Base-by-base conservation (phyloP, 1,140 invertebrate species). In the Akabosia matsudoensis region DNA sequence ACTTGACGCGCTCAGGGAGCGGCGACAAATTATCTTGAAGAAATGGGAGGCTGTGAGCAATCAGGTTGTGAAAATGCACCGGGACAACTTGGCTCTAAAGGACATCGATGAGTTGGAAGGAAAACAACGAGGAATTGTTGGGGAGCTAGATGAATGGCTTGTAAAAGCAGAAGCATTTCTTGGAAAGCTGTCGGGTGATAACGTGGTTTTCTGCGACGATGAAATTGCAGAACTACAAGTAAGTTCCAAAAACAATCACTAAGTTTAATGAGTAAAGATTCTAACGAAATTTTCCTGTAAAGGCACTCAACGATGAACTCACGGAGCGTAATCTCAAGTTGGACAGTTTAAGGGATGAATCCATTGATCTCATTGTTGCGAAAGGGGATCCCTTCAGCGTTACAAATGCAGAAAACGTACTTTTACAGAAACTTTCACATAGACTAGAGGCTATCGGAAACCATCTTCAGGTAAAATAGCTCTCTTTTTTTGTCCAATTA, bases 201-300 rank as follows among this genome's bases (percentile, higher is more conserved):
- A 88, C 71, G 84, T 91, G 54, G 89, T 91, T 70, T 92, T 92
- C 84, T 91, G 90, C 30, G 91, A 92, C 82, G 87, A 88, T 82
- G 86, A 88, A 79, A 85, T 87, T 18, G 28, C 73, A 18, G 79
- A 79, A 52, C 45, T 79, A 31, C 79, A 79, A 70, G 78, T 79
- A 75, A 14, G 24, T 45, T 18, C 18, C 37, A n/a, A n/a, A n/a
- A 45, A 10, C 7, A 45, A 45, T 7, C 37, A 45, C 37, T 10
- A 7, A 45, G 37, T 18, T 45, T 7, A 45, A 45, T 10, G n/a
- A 14, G 54, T 61, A 24, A 61, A 61, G 7, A n/a, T n/a, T n/a
- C n/a, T n/a, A n/a, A n/a, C 10, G 28, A 70, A 10, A 70, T 13
- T 74, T 14, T 26, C 18, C 73, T n/a, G 3, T 22, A 33, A 22